Evolutionary conservation across 2,888 invertebrate genomes (phyloP).

Genomic region (Conomelus anceps): DNA sequence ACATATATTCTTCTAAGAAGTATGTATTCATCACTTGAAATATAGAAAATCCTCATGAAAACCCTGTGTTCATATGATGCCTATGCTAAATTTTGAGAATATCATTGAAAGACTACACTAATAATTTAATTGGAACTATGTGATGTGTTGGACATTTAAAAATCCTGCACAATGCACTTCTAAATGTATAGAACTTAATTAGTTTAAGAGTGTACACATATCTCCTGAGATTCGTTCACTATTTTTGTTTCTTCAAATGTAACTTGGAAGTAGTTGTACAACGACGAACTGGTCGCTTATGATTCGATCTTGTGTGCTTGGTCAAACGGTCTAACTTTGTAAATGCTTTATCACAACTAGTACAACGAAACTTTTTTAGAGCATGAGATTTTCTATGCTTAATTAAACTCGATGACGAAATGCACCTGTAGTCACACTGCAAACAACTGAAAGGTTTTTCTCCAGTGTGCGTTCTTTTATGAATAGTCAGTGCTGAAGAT

Average conservation of each 20-base stretch:
- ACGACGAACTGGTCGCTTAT: background rate
- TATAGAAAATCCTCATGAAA: too few species aligned
- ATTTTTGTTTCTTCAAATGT: background rate
- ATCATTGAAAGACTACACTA: background rate
- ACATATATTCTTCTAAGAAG: too few species aligned
- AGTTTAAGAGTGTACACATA: background rate
- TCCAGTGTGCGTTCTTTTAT: slow-evolving; percentile 95
- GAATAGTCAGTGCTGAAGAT: slow-evolving; percentile 97
- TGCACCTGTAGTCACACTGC: slow-evolving; percentile 63
- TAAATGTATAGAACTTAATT: too few species aligned
- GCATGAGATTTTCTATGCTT: background rate
- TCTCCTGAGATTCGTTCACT: background rate
- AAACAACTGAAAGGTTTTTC: slow-evolving; percentile 96
- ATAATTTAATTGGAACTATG: background rate
- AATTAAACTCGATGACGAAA: background rate
- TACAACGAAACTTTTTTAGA: background rate
- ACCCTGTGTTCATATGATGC: too few species aligned
- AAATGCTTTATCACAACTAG: background rate
- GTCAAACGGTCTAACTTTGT: background rate
- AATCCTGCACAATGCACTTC: background rate
- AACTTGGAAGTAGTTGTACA: background rate
- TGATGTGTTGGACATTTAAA: too few species aligned
- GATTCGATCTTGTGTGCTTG: background rate
- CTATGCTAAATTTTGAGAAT: background rate
- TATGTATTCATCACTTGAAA: too few species aligned